phyloP scores from a whole-genome alignment of 2,888 invertebrate species.

The Pogonocherus hispidulus region DNA sequence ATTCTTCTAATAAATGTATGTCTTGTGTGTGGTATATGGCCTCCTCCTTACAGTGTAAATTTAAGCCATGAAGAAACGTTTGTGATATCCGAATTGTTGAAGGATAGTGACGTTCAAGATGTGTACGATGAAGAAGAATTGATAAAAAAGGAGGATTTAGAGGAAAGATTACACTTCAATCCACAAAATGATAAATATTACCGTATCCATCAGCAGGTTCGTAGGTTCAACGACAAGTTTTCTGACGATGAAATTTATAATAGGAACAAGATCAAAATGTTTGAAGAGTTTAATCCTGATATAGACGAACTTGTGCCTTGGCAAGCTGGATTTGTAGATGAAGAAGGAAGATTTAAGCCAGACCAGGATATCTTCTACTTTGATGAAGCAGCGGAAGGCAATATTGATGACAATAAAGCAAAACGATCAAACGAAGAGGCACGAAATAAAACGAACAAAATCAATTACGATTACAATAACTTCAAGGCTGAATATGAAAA shows the following conservation, averaged over 20 bases:
- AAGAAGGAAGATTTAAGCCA: conserved; percentile 47
- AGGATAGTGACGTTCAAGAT: conserved; percentile 64
- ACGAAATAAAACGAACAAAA: conserved; percentile 34
- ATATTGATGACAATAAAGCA: conserved; percentile 22
- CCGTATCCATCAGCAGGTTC: conserved; percentile 42
- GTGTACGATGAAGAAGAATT: conserved; percentile 66
- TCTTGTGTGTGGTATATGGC: conserved; percentile 58
- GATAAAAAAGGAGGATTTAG: conserved; percentile 50
- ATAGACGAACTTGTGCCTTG: conserved; percentile 56
- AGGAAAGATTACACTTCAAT: conserved; percentile 32
- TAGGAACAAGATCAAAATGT: conserved; percentile 36
- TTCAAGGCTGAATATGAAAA: conserved; percentile 68
- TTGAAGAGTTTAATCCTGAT: conserved; percentile 55
- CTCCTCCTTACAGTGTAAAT: conserved; percentile 63
- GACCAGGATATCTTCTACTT: conserved; percentile 46
- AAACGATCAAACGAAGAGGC: conserved; percentile 39
- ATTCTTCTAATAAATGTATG: not conserved
- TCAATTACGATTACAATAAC: conserved; percentile 53
- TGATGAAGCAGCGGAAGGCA: conserved; percentile 40
- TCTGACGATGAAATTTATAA: not conserved
- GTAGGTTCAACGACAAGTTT: conserved; percentile 26
- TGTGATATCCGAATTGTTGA: conserved; percentile 62
- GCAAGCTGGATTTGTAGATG: conserved; percentile 57
- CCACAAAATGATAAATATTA: conserved; percentile 46
- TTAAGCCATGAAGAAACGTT: conserved; percentile 65